Evolutionary conservation across 2,888 invertebrate species (phyloP), one percentile per base, ranked within the genome.

Genomic region (Brachyptera putata): DNA sequence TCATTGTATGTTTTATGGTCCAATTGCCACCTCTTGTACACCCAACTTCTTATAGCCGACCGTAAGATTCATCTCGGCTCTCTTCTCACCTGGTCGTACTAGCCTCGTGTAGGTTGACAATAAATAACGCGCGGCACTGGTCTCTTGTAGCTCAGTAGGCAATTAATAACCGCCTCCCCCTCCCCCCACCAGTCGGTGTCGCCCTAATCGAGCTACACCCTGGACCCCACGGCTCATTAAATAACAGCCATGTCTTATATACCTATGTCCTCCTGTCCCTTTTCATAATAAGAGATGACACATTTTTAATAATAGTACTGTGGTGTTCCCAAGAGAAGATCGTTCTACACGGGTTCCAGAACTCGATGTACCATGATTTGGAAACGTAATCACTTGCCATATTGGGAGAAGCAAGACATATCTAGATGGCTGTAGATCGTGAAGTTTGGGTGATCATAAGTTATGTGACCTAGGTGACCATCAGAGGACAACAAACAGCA

Each of bases 151-250:
- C 53, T 22, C 13, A 49, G 22, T 25, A 24, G 48, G 49, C 49
- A 50, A 53, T 53, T 53, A 53, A 53, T 53, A 53, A 53, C 53
- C 5, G n/a, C 48, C 25, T 16, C 30, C 24, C 49, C 49, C 13
- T 24, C 49, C 16, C 21, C 49, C 49, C 3, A 11, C 49, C 49
- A 49, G 25, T 11, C n/a, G n/a, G 13, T 49, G 49, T 30, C 53
- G 21, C 53, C 22, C 34, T 30, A 43, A 43, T 43, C 43, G 43
- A 30, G 34, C 22, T 36, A 30, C 53, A 21, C 53, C 53, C 50
- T n/a, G 43, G 43, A 30, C 53, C 4, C 53, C 53, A 26, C n/a
- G 43, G 43, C 11, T 43, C 43, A 43, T 43, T 43, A 43, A 43
- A 43, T 43, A 43, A 43, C 43, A 39, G 30, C 39, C 39, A 14